Conservation (phyloP, 1,140 invertebrate genomes). For the Papilio dardanus region DNA sequence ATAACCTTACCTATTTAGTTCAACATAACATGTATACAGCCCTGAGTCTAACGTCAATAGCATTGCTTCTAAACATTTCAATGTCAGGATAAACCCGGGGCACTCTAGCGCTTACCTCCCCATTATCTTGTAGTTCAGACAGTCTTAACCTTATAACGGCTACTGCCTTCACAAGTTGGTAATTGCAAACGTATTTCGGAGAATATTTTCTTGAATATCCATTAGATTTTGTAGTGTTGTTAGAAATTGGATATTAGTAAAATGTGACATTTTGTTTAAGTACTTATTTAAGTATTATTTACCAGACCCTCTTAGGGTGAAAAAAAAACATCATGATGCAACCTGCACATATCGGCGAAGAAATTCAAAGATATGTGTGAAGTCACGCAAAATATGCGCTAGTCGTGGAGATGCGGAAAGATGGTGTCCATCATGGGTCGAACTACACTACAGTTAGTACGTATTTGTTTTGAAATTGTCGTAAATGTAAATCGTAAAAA, state of each 20-base stretch:
- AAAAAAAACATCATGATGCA: too few species aligned
- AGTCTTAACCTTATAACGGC: slow-evolving; percentile 28
- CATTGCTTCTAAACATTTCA: slow-evolving; percentile 39
- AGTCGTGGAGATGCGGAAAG: too few species aligned
- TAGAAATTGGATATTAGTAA: neutral
- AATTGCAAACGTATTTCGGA: slow-evolving; percentile 6
- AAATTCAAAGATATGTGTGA: too few species aligned
- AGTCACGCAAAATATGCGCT: too few species aligned
- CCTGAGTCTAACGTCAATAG: slow-evolving; percentile 36
- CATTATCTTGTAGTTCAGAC: slow-evolving; percentile 38
- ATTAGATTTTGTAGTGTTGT: neutral
- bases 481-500: neutral
- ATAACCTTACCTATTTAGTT: neutral
- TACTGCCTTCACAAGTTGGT: slow-evolving; percentile 5
- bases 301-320: too few species aligned
- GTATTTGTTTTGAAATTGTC: neutral
- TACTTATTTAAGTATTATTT: slow-evolving; percentile 3
- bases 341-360: too few species aligned
- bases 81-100: slow-evolving; percentile 34
- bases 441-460: too few species aligned
- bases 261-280: neutral
- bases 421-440: too few species aligned
- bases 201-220: slow-evolving; percentile 13
- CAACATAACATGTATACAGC: slow-evolving; percentile 24
- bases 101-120: slow-evolving; percentile 36